Conservation (phyloP, 2,113 vertebrate species). For the Butorides virescens region DNA sequence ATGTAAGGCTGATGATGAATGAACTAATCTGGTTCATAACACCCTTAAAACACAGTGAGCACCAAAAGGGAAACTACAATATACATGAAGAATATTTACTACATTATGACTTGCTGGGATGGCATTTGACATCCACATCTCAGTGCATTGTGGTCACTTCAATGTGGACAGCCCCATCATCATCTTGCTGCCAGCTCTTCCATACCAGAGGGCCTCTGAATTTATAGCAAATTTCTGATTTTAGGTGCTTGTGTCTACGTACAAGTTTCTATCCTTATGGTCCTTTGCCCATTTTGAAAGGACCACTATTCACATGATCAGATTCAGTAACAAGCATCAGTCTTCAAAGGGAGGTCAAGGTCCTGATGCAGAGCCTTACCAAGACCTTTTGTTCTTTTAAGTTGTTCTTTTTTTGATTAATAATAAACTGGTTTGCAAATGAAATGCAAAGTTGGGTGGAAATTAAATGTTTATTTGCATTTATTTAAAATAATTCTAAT, state of each 20-base stretch:
- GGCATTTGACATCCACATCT: background rate
- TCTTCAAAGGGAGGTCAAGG: background rate
- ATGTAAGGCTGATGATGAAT: background rate
- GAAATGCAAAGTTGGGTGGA: background rate
- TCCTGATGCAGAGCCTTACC: background rate
- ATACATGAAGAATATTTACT: background rate
- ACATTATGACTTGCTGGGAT: background rate
- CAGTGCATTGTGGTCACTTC: fast-evolving
- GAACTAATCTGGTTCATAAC: background rate
- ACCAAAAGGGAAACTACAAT: background rate
- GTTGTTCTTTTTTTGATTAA: background rate
- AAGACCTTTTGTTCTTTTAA: background rate
- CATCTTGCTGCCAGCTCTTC: background rate
- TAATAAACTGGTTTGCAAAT: background rate
- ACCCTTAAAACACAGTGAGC: background rate
- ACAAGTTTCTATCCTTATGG: background rate
- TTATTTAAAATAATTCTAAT: background rate
- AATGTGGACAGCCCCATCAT: background rate
- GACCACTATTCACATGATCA: fast-evolving
- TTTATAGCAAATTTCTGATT: background rate
- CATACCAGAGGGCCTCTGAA: background rate
- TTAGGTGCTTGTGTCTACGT: background rate
- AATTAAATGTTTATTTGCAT: background rate
- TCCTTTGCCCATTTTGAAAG: background rate
- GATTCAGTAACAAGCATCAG: background rate